Conservation (phyloP, 2,888 invertebrate species). For the Plagodis pulveraria region DNA sequence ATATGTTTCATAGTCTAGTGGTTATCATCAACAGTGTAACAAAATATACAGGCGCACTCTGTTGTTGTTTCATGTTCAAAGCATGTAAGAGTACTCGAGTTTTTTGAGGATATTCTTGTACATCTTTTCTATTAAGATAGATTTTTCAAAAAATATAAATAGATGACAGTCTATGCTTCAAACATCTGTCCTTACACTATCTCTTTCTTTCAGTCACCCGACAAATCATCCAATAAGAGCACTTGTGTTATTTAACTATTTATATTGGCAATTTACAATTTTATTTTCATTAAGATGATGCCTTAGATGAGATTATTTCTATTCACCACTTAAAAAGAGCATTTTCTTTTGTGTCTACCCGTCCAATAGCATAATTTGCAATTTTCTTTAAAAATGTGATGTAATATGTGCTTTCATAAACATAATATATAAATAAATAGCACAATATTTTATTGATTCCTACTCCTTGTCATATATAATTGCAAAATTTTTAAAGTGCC, state of each 20-base stretch:
- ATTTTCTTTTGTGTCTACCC: no score
- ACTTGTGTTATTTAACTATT: conserved; percentile 19
- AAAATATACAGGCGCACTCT: conserved; percentile 2
- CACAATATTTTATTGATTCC: no score
- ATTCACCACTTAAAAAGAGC: no score
- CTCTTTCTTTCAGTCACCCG: conserved; percentile 35
- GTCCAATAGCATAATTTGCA: no score
- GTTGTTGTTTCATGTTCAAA: not conserved
- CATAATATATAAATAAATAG: no score
- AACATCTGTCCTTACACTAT: conserved; percentile 26
- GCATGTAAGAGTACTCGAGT: no score
- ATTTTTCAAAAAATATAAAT: not conserved
- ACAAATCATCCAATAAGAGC: conserved; percentile 30
- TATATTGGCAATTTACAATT: conserved; percentile 7
- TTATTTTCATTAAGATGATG: conserved; percentile 14
- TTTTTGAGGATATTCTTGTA: no score
- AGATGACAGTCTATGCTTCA: conserved; percentile 30
- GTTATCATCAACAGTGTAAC: not conserved
- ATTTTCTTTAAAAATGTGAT: no score
- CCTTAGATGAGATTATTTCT: conserved; percentile 7
- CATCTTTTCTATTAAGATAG: not conserved
- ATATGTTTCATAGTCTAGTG: not conserved
- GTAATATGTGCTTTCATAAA: no score
- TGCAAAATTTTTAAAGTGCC: no score
- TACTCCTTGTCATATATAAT: no score